A percentile compares a stretch with the other conserved stretches of the same genome.
Conservation (phyloP, 2,888 invertebrate species). For the Cerceris rybyensis region DNA sequence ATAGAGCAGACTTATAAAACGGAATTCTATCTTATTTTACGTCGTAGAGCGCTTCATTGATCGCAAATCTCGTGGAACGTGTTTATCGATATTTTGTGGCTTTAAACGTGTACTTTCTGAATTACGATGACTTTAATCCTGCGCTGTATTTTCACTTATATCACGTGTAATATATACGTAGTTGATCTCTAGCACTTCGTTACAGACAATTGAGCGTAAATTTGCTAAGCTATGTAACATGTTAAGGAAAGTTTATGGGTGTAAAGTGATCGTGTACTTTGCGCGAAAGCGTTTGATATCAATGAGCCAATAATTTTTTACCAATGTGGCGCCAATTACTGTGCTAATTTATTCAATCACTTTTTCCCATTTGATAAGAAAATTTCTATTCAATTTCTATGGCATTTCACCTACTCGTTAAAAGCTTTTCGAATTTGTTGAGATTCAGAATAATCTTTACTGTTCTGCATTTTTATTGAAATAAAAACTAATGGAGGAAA, state of each 20-base stretch:
- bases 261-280: background rate
- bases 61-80: constrained; percentile 1
- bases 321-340: too few species aligned
- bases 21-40: background rate
- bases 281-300: background rate
- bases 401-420: too few species aligned
- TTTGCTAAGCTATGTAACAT: constrained; percentile 1
- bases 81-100: constrained; percentile 4
- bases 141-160: background rate
- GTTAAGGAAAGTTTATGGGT: constrained; percentile 11
- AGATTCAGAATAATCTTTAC: too few species aligned
- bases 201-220: background rate
- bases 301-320: too few species aligned
- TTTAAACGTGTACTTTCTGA: constrained; percentile 2
- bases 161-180: too few species aligned
- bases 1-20: background rate
- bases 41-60: background rate
- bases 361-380: too few species aligned
- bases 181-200: background rate
- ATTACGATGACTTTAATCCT: constrained; percentile 4
- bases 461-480: too few species aligned
- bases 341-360: too few species aligned
- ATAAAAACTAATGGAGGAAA: too few species aligned
- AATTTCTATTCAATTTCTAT: too few species aligned
- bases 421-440: too few species aligned